Evolutionary conservation across 2,797 vertebrate species (phyloP), one percentile per base, ranked within the genome.

Genomic region (Menidia menidia): DNA sequence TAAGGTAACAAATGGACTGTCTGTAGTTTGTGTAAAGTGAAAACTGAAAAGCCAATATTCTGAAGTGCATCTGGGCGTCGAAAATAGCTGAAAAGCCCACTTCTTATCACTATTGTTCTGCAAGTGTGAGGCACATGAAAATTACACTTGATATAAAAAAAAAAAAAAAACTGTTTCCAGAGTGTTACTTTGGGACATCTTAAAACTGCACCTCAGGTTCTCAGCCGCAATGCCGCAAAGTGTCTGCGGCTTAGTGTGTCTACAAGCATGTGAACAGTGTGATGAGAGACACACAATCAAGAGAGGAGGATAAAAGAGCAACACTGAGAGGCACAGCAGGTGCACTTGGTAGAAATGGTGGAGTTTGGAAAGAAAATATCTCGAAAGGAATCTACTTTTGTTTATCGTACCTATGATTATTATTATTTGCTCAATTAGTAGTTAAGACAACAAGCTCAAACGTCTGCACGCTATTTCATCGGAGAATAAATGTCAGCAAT

Each of bases 251-350:
- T 30, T 25, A 54, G 47, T 47, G 63, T 32, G 10, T 55, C 62
- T 51, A 30, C 35, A 32, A 67, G 70, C 15, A 59, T 78, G 71
- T 44, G 56, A 79, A 64, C 59, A 52, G 47, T 64, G 54, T 32
- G 19, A 64, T 13, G n/a, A 48, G 25, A 45, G 12, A 68, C 39
- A 55, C 13, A 50, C 61, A 74, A 19, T 14, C 25, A 52, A 19
- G 3, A 31, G 62, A 53, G 69, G 11, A 15, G 57, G 55, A 68
- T 32, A 59, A 33, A 16, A 4, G 15, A 35, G 31, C 13, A 44
- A 10, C 35, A 39, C 35, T 39, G 3, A 10, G 35, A 6, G 7
- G 35, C 35, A 44, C 13, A 44, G 35, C 6, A 6, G 43, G 43
- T 44, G 43, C 13, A 44, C 12, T 14, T 0, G 4, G 13, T 15